A percentile compares a stretch with the other conserved stretches of the same genome.
Evolutionary conservation across 1,140 invertebrate genomes (phyloP).

Genomic region (Drosophila ogumai): DNA sequence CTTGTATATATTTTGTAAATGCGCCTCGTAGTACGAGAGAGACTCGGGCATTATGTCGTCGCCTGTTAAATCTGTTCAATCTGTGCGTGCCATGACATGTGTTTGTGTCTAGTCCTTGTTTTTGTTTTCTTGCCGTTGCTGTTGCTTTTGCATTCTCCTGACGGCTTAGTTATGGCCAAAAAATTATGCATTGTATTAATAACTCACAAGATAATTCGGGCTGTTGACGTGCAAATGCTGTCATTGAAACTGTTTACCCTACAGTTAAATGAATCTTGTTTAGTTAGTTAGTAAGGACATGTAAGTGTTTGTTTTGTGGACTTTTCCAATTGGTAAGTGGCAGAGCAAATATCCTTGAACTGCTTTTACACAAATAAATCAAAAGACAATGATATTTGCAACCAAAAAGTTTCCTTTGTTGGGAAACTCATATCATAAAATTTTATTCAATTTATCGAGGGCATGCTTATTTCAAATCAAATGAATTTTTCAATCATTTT

Average conservation of each 20-base stretch:
- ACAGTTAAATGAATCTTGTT: slow-evolving; percentile 18
- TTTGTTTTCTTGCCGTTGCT: slow-evolving; percentile 23
- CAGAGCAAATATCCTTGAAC: neutral
- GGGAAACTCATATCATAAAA: neutral
- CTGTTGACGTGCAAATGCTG: slow-evolving; percentile 56
- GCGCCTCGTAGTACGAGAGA: slow-evolving; percentile 31
- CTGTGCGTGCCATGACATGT: slow-evolving; percentile 74
- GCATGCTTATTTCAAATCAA: slow-evolving; percentile 6
- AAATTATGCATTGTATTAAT: slow-evolving; percentile 70
- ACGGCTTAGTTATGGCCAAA: slow-evolving; percentile 60
- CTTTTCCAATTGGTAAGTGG: slow-evolving; percentile 6
- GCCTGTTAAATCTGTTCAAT: slow-evolving; percentile 80
- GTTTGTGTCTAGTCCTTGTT: slow-evolving; percentile 52
- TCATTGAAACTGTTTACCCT: slow-evolving; percentile 66
- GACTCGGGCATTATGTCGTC: slow-evolving; percentile 70
- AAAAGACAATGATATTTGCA: neutral
- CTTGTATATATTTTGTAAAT: slow-evolving; percentile 71
- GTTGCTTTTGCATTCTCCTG: slow-evolving; percentile 30
- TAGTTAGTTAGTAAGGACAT: slow-evolving; percentile 19
- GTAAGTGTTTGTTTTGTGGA: slow-evolving; percentile 19
- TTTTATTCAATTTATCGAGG: neutral
- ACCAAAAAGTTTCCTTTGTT: no score
- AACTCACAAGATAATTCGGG: slow-evolving; percentile 62
- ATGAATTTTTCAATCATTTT: slow-evolving; percentile 39
- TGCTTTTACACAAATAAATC: neutral